phyloP scores from a whole-genome alignment of 1,140 invertebrate species.

The Nephotettix cincticeps region DNA sequence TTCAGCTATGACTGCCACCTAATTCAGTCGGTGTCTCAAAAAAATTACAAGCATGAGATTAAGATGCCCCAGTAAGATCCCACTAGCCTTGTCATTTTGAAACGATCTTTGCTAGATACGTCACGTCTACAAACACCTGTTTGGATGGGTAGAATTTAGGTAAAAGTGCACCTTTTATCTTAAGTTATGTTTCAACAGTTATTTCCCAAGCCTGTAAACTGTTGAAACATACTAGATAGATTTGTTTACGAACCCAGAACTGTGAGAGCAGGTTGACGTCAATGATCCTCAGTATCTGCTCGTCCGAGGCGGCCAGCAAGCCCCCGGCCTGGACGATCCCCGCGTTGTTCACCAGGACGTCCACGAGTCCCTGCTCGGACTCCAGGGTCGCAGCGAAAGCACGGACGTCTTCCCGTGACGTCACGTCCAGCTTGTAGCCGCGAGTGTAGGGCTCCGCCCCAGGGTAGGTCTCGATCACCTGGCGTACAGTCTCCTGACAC shows the following conservation, averaged over 20 bases:
- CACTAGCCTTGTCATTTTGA: no score
- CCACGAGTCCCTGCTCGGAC: constrained; percentile 36
- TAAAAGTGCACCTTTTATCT: no score
- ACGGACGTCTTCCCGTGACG: constrained; percentile 38
- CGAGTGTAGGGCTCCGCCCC: background rate
- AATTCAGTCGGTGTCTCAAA: no score
- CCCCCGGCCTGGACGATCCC: constrained; percentile 39
- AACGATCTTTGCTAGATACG: no score
- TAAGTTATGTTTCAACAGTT: no score
- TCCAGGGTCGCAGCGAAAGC: constrained; percentile 35
- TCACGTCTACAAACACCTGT: no score
- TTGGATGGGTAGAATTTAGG: no score
- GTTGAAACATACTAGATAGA: no score
- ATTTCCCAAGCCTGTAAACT: no score
- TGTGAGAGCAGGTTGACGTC: constrained; percentile 42
- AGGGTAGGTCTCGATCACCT: constrained; percentile 42
- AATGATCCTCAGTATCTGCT: constrained; percentile 36
- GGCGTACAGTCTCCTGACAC: constrained; percentile 53
- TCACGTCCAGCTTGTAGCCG: constrained; percentile 48
- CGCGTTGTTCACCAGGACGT: constrained; percentile 43
- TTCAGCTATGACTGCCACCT: no score
- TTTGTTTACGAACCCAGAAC: constrained; percentile 45
- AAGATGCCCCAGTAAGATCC: no score
- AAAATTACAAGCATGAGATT: no score
- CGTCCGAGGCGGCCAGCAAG: constrained; percentile 32